Conservation (phyloP, 2,888 invertebrate species). For the Phorcus lineatus region DNA sequence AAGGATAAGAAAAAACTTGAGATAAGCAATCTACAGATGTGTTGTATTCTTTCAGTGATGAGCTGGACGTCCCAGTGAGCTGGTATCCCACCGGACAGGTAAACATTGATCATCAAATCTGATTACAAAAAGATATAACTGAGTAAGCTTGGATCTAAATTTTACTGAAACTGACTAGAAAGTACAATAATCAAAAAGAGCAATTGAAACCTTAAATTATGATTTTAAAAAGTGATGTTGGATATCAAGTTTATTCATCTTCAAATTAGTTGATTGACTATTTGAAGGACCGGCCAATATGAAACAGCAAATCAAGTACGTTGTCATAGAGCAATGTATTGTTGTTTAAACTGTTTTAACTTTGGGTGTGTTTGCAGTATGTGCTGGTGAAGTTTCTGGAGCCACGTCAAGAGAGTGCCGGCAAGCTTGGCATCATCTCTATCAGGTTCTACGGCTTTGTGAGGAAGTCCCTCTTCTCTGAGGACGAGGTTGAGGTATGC, state of each 20-base stretch:
- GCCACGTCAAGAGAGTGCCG: slow-evolving; percentile 64
- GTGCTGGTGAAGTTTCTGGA: slow-evolving; percentile 72
- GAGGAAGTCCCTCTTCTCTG: slow-evolving; percentile 53
- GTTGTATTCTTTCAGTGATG: slow-evolving; percentile 65
- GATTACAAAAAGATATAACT: no score
- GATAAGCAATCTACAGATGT: background rate
- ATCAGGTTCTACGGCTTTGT: slow-evolving; percentile 71
- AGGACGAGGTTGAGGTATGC: slow-evolving; percentile 55
- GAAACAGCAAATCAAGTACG: background rate
- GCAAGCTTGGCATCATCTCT: slow-evolving; percentile 64
- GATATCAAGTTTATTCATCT: no score
- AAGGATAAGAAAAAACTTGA: no score
- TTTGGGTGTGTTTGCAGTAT: slow-evolving; percentile 57
- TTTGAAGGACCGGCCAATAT: no score
- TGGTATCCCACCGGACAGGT: slow-evolving; percentile 72
- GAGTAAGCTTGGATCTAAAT: no score
- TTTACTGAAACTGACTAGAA: no score
- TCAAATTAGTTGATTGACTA: no score
- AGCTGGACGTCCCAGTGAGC: slow-evolving; percentile 67
- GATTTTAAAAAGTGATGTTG: no score
- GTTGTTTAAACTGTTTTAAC: background rate
- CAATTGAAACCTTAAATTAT: no score
- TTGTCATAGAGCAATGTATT: background rate
- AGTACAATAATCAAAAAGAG: no score
- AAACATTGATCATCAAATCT: background rate